phyloP scores from a whole-genome alignment of 2,888 invertebrate species.

The Trachelus iudaicus region DNA sequence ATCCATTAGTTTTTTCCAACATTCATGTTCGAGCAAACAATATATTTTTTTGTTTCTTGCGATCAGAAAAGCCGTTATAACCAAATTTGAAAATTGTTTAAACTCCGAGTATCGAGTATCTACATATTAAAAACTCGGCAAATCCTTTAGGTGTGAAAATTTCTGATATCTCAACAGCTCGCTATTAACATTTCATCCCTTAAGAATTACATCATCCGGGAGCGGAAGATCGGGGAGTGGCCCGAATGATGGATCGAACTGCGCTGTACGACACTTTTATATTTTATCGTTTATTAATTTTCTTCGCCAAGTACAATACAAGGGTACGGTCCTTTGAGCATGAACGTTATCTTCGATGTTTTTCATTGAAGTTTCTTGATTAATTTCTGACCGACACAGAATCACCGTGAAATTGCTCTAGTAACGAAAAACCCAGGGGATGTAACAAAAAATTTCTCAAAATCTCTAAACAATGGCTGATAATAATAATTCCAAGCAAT shows the following conservation, averaged over 20 bases:
- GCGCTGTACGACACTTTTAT: not conserved
- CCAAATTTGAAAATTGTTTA: too few species aligned
- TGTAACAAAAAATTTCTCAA: not conserved
- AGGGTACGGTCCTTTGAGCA: not conserved
- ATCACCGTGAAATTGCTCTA: not conserved
- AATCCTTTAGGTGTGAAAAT: not conserved
- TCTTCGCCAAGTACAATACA: not conserved
- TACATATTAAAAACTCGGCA: not conserved
- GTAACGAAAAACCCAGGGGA: not conserved
- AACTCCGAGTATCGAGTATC: not conserved
- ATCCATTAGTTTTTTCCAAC: too few species aligned
- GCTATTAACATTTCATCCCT: not conserved
- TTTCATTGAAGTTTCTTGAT: not conserved
- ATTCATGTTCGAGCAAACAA: too few species aligned
- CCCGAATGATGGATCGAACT: not conserved
- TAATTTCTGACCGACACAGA: not conserved
- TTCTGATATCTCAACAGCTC: not conserved
- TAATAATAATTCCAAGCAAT: too few species aligned
- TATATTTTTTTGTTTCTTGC: too few species aligned
- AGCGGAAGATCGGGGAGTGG: not conserved
- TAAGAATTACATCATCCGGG: not conserved
- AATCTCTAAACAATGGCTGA: not conserved
- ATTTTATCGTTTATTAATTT: not conserved
- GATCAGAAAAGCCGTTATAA: too few species aligned
- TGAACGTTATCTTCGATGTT: not conserved